Evolutionary conservation across 2,113 vertebrate genomes (phyloP).

Genomic region (Sander vitreus): DNA sequence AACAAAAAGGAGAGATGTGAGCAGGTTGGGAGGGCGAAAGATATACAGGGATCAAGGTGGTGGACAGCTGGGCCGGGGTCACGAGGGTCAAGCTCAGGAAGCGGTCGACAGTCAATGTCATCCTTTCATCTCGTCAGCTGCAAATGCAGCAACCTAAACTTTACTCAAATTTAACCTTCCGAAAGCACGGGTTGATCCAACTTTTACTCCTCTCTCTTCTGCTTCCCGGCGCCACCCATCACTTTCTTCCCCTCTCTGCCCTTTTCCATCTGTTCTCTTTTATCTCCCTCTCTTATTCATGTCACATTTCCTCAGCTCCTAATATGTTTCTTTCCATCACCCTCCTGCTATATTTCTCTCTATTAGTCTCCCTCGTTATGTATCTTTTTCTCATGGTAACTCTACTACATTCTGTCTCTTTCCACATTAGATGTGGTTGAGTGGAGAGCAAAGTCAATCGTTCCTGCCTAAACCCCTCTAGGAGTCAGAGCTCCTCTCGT

Average conservation of each 20-base stretch:
- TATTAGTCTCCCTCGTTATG: conserved; percentile 49
- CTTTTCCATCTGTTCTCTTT: conserved; percentile 74
- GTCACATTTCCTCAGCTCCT: conserved; percentile 61
- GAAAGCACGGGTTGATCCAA: conserved; percentile 60
- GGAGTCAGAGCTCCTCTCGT: conserved; percentile 59
- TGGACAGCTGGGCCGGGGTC: conserved; percentile 75
- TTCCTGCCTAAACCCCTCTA: conserved; percentile 64
- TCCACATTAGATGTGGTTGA: conserved; percentile 68
- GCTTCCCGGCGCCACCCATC: conserved; percentile 40
- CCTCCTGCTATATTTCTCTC: conserved; percentile 47
- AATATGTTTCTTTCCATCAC: conserved; percentile 49
- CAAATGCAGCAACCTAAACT: conserved; percentile 63
- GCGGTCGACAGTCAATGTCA: conserved; percentile 69
- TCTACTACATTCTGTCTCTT: conserved; percentile 49
- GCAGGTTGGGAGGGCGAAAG: conserved; percentile 30
- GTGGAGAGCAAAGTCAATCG: conserved; percentile 73
- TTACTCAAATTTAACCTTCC: conserved; percentile 71
- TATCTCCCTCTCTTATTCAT: conserved; percentile 57
- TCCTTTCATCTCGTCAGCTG: conserved; percentile 71
- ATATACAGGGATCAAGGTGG: conserved; percentile 50
- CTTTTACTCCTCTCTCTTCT: conserved; percentile 53
- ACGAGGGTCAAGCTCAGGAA: conserved; percentile 69
- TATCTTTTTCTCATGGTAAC: conserved; percentile 51
- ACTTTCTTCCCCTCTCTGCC: conserved; percentile 51
- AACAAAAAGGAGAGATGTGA: conserved; percentile 62